Conservation (phyloP, 2,113 vertebrate genomes). For the Leucosticte australis region DNA sequence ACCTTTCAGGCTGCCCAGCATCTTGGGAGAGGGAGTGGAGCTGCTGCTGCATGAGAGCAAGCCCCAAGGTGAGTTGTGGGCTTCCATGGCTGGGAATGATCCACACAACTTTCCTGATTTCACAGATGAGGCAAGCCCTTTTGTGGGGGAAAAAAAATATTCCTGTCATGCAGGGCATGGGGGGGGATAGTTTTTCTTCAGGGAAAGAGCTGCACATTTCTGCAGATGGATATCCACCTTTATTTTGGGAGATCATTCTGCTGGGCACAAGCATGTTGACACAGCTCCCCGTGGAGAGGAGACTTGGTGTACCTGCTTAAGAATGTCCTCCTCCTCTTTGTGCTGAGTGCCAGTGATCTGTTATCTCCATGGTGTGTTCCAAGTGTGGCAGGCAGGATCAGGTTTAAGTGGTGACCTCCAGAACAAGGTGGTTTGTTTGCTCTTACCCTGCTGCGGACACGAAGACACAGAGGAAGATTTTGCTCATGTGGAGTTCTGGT, state of each 20-base stretch:
- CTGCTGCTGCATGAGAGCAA: not conserved
- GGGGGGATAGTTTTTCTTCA: not conserved
- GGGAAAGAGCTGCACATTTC: not conserved
- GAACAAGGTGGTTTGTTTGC: not conserved
- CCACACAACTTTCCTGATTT: not conserved
- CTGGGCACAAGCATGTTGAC: not conserved
- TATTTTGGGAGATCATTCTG: not conserved
- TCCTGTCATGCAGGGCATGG: not conserved
- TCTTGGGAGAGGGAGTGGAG: not conserved
- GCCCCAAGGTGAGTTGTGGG: not conserved
- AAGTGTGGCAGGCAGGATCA: not conserved
- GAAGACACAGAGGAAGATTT: not conserved
- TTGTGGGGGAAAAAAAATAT: accelerated
- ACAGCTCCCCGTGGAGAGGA: not conserved
- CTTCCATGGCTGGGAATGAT: not conserved
- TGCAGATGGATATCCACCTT: not conserved
- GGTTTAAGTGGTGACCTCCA: not conserved
- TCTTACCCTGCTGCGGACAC: not conserved
- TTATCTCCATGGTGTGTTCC: not conserved
- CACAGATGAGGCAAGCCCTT: not conserved
- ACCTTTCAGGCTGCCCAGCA: not conserved
- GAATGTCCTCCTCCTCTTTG: not conserved
- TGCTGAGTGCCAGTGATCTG: not conserved
- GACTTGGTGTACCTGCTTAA: not conserved
- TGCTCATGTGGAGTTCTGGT: not conserved